phyloP scores from a whole-genome alignment of 2,113 vertebrate genomes.

The Peromyscus leucopus region DNA sequence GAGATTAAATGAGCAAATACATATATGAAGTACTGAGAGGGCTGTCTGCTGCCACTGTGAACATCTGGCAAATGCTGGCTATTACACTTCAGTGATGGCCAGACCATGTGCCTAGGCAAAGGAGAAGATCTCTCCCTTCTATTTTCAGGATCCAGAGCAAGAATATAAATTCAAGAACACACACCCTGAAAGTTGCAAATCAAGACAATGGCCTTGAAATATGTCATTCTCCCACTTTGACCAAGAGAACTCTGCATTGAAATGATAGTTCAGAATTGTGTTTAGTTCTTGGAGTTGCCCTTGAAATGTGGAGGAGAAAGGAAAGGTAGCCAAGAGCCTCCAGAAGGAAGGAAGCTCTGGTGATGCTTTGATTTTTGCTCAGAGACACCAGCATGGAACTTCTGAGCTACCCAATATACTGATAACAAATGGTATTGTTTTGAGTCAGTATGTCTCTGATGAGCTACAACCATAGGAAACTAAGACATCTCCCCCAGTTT shows the following conservation, averaged over 20 bases:
- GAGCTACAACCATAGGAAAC: neutral
- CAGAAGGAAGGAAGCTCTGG: neutral
- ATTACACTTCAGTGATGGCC: neutral
- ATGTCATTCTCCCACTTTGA: neutral
- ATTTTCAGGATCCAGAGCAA: neutral
- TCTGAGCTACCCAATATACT: neutral
- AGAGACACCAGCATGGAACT: neutral
- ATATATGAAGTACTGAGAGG: neutral
- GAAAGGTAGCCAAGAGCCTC: neutral
- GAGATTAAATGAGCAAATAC: constrained; percentile 3
- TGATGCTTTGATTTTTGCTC: neutral
- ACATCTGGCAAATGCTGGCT: neutral
- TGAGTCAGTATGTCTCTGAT: neutral
- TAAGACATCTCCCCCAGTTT: accelerated
- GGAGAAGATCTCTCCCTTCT: neutral
- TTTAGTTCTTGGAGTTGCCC: neutral
- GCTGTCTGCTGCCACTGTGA: neutral
- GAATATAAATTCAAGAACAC: neutral
- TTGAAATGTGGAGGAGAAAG: neutral
- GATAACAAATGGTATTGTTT: neutral
- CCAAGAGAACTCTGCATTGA: neutral
- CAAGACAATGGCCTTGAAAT: neutral
- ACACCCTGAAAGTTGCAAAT: neutral
- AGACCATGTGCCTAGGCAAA: neutral
- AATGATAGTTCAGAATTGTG: neutral